Evolutionary conservation across 2,797 vertebrate genomes (phyloP), one percentile per base, ranked within the genome.

Genomic region (Anguilla anguilla): DNA sequence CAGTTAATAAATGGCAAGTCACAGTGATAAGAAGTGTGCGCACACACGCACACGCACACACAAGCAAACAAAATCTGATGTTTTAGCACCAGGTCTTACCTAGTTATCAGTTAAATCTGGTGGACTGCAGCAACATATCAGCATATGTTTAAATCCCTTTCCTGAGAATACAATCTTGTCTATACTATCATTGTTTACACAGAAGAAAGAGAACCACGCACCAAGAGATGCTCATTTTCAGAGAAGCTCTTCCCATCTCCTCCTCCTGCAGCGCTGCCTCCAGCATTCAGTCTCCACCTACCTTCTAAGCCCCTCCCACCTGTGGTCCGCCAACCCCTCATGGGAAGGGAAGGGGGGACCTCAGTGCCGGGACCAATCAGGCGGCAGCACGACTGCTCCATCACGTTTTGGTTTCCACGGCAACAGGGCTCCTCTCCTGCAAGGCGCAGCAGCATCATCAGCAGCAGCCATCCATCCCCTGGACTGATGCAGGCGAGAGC

Each of bases 331-430:
- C 61, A 87, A 87, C 59, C 90, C 86, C 87, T 57, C 64, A 57
- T 19, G 39, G 72, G 79, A 49, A 72, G 81, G 87, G 87, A 89
- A 89, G 92, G 35, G 74, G 15, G 92, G 91, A 91, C 95, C 95
- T 95, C 95, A 92, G 93, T 90, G 92, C 90, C 84, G 92, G 92
- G 94, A 95, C 97, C 97, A 98, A 97, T 98, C 95, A 94, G 92
- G 96, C 94, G 93, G 90, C 95, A 93, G 95, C 96, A 96, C 96
- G 95, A 95, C 95, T 97, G 94, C 97, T 96, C 95, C 96, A 97
- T 97, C 98, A 98, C 96, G 97, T 97, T 97, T 96, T 95, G 87
- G 97, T 99, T 97, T 96, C 98, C 96, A 97, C 94, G 95, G 98
- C 96, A 98, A 99, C 98, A 97, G 95, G 95, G 96, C 96, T 87